These are phyloP conservation scores for Clanis bilineata DNA, from an alignment of 2,888 invertebrate genomes.

Conservation along the genomic window DNA sequence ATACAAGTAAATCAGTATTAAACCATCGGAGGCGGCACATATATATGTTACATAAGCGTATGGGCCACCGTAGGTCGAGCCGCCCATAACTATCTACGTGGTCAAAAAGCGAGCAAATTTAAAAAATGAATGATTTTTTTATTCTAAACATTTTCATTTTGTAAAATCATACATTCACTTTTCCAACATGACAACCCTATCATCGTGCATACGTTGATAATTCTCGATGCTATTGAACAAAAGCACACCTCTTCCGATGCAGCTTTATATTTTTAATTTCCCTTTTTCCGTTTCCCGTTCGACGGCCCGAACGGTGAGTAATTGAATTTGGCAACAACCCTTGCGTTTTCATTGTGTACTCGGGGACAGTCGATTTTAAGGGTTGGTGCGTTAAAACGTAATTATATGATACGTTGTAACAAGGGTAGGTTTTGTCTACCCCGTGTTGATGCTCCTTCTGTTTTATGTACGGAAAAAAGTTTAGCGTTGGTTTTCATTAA, in stretches of 20 bases:
- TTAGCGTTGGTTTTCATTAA: neutral
- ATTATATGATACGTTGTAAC: neutral
- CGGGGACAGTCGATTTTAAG: neutral
- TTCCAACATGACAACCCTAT: neutral
- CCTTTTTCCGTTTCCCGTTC: constrained; percentile 13
- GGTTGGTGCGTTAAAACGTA: neutral
- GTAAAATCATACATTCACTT: neutral
- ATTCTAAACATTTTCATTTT: neutral
- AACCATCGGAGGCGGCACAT: too few relatives aligned
- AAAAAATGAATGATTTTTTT: too few relatives aligned
- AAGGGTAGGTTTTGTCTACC: neutral
- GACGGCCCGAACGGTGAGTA: constrained; percentile 18
- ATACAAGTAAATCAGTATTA: too few relatives aligned
- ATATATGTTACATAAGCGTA: too few relatives aligned
- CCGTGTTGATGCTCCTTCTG: neutral
- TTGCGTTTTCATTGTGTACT: constrained; percentile 24
- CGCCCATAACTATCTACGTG: too few relatives aligned
- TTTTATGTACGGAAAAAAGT: neutral
- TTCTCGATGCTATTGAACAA: neutral
- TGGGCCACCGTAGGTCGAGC: too few relatives aligned
- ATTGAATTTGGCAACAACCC: constrained; percentile 26
- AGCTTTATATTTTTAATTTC: constrained; percentile 19
- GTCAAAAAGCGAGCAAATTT: too few relatives aligned
- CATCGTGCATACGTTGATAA: neutral
- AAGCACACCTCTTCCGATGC: constrained; percentile 11